Base-by-base conservation (phyloP, 2,797 vertebrate genomes). In the Sparus aurata region DNA sequence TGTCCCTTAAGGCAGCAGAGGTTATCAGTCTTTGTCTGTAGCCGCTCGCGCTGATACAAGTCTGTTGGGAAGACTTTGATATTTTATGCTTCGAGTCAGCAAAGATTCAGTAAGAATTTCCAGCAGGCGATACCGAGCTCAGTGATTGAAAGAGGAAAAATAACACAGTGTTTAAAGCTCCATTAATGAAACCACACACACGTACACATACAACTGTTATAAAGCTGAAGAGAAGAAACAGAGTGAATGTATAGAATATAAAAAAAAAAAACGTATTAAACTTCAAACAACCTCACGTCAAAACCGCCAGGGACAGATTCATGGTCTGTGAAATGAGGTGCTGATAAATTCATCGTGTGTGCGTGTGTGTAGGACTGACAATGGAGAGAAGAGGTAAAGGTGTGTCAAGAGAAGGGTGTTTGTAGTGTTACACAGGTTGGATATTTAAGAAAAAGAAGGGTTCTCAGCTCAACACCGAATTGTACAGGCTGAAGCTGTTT, bases 321-420 rank as follows among this genome's bases (percentile, higher is more conserved):
- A 73, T 30, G 52, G 41, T 30, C 72, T 58, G 30, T 54, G 49
- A 72, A 78, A 73, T 59, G 68, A 76, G 45, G 34, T 54, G 50
- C 46, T 66, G 52, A 79, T 71, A 34, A 43, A n/a, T 20, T 34
- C 16, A 65, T 54, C 20, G 13, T 20, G 9, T 73, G 25, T 23
- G 50, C 45, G 30, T 52, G 50, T 23, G 45, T 7, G 22, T n/a
- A 27, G 46, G 73, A 16, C 17, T 50, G 12, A n/a, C 15, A 38
- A 20, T 45, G 52, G 5, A 11, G 16, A 59, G 27, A 64, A 12
- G 63, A 16, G 45, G 22, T 16, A 17, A 18, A 47, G 17, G 16
- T 27, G 8, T 34, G 18, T 34, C 34, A 38, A 50, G 12, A 68
- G 10, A 41, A 18, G 3, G 47, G 43, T 20, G 23, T 54, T n/a